phyloP scores from a whole-genome alignment of 2,888 invertebrate genomes.

The Tinea semifulvella region DNA sequence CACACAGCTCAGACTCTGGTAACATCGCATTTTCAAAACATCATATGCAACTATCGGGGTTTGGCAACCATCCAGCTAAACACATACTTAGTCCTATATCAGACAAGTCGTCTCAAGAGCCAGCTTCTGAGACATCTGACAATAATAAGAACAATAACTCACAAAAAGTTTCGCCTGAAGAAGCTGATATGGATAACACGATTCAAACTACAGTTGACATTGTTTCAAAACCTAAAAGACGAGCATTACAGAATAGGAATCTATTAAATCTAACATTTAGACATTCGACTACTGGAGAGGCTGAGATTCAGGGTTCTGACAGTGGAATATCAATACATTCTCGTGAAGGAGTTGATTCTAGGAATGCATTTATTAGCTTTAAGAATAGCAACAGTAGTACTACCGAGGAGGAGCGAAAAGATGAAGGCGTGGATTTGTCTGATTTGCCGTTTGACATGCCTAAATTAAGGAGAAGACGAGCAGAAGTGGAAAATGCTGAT shows the following conservation, averaged over 20 bases:
- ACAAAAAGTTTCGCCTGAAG: slow-evolving; percentile 80
- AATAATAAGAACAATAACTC: slow-evolving; percentile 82
- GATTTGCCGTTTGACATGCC: slow-evolving; percentile 93
- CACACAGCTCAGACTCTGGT: slow-evolving; percentile 85
- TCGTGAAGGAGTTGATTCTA: slow-evolving; percentile 77
- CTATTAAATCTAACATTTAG: slow-evolving; percentile 72
- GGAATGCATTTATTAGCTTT: slow-evolving; percentile 69
- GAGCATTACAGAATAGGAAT: slow-evolving; percentile 81
- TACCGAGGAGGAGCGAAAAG: slow-evolving; percentile 54
- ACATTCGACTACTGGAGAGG: slow-evolving; percentile 71
- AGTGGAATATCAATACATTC: slow-evolving; percentile 90
- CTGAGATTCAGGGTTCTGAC: slow-evolving; percentile 86
- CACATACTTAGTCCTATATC: slow-evolving; percentile 90
- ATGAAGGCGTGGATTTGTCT: slow-evolving; percentile 73
- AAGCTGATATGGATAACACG: slow-evolving; percentile 51
- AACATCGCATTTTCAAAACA: slow-evolving; percentile 69
- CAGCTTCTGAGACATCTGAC: slow-evolving; percentile 83
- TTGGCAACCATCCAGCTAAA: slow-evolving; percentile 77
- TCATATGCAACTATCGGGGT: slow-evolving; percentile 72
- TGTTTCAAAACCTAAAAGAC: slow-evolving; percentile 68
- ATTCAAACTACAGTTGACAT: slow-evolving; percentile 59
- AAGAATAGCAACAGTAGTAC: slow-evolving; percentile 59
- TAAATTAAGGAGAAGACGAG: slow-evolving; percentile 76
- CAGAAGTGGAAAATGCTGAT: slow-evolving; percentile 80
- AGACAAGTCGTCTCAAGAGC: slow-evolving; percentile 89